Conservation (phyloP, 1,140 invertebrate species). For the Drosophila truncata region DNA sequence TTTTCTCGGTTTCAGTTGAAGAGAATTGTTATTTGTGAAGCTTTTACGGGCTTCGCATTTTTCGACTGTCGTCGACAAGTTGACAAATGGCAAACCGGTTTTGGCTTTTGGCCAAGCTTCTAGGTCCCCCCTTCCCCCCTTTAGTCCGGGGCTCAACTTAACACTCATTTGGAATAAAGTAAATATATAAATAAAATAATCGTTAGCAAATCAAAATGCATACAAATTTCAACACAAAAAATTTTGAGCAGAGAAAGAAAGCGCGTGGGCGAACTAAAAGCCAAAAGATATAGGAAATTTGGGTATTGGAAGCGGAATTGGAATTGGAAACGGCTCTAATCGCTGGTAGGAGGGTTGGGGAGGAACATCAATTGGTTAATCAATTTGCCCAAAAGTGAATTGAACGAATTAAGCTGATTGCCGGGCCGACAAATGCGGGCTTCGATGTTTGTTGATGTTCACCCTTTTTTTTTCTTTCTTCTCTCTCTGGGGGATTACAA, state of each 20-base stretch:
- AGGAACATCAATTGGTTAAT: slow-evolving; percentile 47
- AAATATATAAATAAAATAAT: slow-evolving; percentile 57
- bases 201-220: slow-evolving; percentile 58
- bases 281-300: too few relatives aligned
- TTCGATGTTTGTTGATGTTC: slow-evolving; percentile 14
- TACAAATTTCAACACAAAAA: slow-evolving; percentile 37
- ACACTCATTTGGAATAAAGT: slow-evolving; percentile 28
- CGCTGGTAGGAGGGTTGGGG: slow-evolving; percentile 15
- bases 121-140: slow-evolving; percentile 26
- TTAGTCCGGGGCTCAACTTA: slow-evolving; percentile 9
- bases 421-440: slow-evolving; percentile 35
- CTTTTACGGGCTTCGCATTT: slow-evolving; percentile 60
- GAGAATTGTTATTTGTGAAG: slow-evolving; percentile 70
- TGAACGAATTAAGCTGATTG: slow-evolving; percentile 52
- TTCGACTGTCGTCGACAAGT: slow-evolving; percentile 61
- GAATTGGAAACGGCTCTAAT: slow-evolving; percentile 14
- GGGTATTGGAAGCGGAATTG: slow-evolving; percentile 12
- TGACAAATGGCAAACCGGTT: slow-evolving; percentile 81
- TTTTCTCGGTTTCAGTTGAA: slow-evolving; percentile 12
- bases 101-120: slow-evolving; percentile 61
- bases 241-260: slow-evolving; percentile 37
- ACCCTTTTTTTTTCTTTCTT: slow-evolving; percentile 16
- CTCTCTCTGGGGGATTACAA: slow-evolving; percentile 7
- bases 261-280: slow-evolving; percentile 55
- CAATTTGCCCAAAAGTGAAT: slow-evolving; percentile 49